A percentile compares a stretch with the other conserved stretches of the same genome.
Evolutionary conservation across 2,888 invertebrate species (phyloP).

Genomic region (Sinotaia quadrata): DNA sequence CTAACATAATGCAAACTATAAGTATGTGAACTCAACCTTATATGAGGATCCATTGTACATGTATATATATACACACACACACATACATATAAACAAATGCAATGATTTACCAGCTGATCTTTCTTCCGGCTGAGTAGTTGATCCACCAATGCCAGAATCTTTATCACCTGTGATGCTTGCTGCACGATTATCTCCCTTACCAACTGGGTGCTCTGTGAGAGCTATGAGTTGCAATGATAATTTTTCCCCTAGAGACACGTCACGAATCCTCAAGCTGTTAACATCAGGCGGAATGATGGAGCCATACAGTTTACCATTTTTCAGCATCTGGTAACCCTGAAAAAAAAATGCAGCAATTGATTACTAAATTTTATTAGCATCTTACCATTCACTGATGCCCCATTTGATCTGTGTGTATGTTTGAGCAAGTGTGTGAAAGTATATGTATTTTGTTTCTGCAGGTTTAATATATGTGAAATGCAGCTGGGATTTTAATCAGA

Average conservation of each 20-base stretch:
- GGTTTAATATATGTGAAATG: too few relatives aligned
- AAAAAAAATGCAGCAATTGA: slow-evolving; percentile 27
- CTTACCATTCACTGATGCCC: too few relatives aligned
- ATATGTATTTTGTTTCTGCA: too few relatives aligned
- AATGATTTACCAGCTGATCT: slow-evolving; percentile 23
- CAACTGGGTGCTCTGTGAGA: slow-evolving; percentile 71
- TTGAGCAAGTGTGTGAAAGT: too few relatives aligned
- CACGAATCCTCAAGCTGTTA: slow-evolving; percentile 66
- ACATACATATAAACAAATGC: background rate
- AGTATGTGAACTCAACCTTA: too few relatives aligned
- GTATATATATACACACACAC: background rate
- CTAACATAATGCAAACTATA: too few relatives aligned
- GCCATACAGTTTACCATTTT: slow-evolving; percentile 70
- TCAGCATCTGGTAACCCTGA: slow-evolving; percentile 72
- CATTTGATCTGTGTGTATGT: too few relatives aligned
- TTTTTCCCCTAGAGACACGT: slow-evolving; percentile 68
- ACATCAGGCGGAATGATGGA: slow-evolving; percentile 70
- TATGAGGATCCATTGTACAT: background rate
- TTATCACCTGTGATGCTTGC: slow-evolving; percentile 33
- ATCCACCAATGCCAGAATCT: slow-evolving; percentile 54
- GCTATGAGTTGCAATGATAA: slow-evolving; percentile 70
- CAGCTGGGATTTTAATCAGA: too few relatives aligned
- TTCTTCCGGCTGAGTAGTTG: slow-evolving; percentile 41
- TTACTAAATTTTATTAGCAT: too few relatives aligned
- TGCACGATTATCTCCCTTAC: slow-evolving; percentile 44